These are phyloP conservation scores for Andrena haemorrhoa DNA, from an alignment of 2,888 invertebrate species.

Conservation along the genomic window DNA sequence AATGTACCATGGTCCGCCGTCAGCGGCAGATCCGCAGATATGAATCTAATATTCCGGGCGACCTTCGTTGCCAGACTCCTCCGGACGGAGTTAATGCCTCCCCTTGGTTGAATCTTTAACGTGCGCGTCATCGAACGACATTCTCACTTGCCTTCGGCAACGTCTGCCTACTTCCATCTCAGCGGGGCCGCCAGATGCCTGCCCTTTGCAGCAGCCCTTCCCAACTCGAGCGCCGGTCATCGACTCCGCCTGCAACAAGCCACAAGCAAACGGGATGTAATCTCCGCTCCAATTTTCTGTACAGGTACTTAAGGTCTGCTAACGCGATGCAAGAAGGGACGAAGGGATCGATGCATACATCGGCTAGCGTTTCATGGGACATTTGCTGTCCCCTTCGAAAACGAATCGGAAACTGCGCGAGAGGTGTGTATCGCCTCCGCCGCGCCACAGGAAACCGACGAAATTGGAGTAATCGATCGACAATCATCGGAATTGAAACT, in stretches of 20 bases:
- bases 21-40: conserved; percentile 41
- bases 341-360: background rate
- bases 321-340: no score
- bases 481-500: conserved; percentile 66
- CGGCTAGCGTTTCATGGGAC: background rate
- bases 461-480: conserved; percentile 65
- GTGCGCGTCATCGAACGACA: conserved; percentile 17
- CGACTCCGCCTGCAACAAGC: conserved; percentile 43
- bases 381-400: no score
- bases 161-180: conserved; percentile 41
- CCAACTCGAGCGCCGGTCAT: conserved; percentile 11
- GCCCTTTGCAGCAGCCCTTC: background rate
- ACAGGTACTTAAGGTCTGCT: background rate
- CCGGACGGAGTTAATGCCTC: conserved; percentile 50
- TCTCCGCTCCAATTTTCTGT: background rate
- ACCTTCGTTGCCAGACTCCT: conserved; percentile 6
- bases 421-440: conserved; percentile 32
- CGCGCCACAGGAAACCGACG: conserved; percentile 44
- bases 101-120: conserved; percentile 31
- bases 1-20: conserved; percentile 64
- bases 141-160: conserved; percentile 24
- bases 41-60: conserved; percentile 38
- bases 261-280: background rate
- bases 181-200: background rate
- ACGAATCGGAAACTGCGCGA: background rate